These are phyloP conservation scores for Trichogramma pretiosum DNA, from an alignment of 1,140 invertebrate genomes.

Conservation along the genomic window DNA sequence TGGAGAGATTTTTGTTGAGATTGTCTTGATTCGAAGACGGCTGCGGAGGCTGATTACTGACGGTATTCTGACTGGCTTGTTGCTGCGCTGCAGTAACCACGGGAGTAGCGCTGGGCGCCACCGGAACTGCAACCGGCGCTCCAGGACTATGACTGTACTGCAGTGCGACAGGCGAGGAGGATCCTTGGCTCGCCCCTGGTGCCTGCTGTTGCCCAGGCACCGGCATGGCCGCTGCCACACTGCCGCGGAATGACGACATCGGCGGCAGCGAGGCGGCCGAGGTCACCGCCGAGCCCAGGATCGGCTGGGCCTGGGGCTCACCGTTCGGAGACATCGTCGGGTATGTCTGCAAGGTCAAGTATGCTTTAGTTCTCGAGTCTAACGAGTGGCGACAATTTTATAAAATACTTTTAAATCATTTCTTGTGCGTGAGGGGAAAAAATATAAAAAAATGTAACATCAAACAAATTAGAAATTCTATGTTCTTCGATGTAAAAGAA, in stretches of 20 bases:
- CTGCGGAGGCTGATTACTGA: constrained; percentile 33
- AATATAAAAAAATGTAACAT: too few species aligned
- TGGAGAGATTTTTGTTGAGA: constrained; percentile 70
- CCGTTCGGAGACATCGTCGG: constrained; percentile 50
- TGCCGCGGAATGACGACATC: constrained; percentile 83
- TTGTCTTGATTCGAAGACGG: constrained; percentile 56
- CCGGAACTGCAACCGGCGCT: constrained; percentile 35
- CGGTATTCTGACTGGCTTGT: background rate
- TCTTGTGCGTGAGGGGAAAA: too few species aligned
- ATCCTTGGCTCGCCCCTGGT: constrained; percentile 37
- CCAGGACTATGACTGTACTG: constrained; percentile 44
- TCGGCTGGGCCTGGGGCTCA: constrained; percentile 36
- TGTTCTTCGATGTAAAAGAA: too few species aligned
- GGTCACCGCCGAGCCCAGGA: constrained; percentile 49
- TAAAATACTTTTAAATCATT: too few species aligned
- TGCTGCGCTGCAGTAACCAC: too few species aligned
- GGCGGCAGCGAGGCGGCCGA: constrained; percentile 71
- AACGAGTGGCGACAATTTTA: too few species aligned
- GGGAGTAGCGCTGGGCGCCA: constrained; percentile 15
- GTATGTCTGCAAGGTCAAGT: constrained; percentile 46
- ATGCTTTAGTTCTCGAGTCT: too few species aligned
- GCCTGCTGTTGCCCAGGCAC: constrained; percentile 26
- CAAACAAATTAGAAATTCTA: too few species aligned
- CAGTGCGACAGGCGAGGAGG: constrained; percentile 51
- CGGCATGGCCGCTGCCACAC: constrained; percentile 31